Conservation (phyloP, 2,113 vertebrate species). For the Trematomus loennbergii region DNA sequence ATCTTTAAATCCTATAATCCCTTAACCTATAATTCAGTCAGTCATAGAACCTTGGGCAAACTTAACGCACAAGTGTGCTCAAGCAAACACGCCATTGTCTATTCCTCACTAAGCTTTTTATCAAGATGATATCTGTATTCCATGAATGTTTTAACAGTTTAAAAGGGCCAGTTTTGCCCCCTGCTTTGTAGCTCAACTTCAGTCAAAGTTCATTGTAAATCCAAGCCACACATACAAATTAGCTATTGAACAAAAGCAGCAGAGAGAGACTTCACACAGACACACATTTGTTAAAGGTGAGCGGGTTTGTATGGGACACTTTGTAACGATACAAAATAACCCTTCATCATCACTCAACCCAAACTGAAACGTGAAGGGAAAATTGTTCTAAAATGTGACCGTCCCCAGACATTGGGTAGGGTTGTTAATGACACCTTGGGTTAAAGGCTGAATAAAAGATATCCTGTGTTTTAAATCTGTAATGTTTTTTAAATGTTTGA, state of each 20-base stretch:
- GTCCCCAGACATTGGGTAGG: too few relatives aligned
- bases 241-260: not conserved
- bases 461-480: too few relatives aligned
- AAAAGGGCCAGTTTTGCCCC: not conserved
- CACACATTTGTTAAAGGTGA: not conserved
- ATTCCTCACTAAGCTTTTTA: not conserved
- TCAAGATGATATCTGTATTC: not conserved
- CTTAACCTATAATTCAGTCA: not conserved
- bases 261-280: not conserved
- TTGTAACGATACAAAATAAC: too few relatives aligned
- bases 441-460: too few relatives aligned
- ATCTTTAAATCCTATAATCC: conserved; percentile 12
- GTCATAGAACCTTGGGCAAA: conserved; percentile 2
- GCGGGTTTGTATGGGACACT: too few relatives aligned
- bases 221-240: conserved; percentile 4
- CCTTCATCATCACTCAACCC: too few relatives aligned
- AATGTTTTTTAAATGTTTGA: too few relatives aligned
- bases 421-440: too few relatives aligned
- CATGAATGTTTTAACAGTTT: conserved; percentile 24
- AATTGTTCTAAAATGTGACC: too few relatives aligned
- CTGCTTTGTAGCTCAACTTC: not conserved
- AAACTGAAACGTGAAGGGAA: too few relatives aligned
- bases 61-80: not conserved
- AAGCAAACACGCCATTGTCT: not conserved
- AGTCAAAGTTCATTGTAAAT: conserved; percentile 13